Base-by-base conservation (phyloP, 2,888 invertebrate species). In the Temnothorax ravouxi region DNA sequence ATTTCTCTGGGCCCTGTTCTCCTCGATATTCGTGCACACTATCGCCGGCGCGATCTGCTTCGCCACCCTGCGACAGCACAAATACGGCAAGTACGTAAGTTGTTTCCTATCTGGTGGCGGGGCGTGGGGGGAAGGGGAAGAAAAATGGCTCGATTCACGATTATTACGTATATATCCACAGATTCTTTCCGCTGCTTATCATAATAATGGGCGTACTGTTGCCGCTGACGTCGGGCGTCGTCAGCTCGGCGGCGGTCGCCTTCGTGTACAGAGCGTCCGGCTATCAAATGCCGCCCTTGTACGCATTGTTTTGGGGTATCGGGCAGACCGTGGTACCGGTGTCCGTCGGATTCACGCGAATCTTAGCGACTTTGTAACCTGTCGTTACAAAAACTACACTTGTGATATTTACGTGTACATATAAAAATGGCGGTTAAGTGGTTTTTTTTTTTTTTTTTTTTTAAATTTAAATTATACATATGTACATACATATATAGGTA, bases 1-100 rank as follows among this genome's bases (percentile, higher is more conserved):
- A 94, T 99, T 99, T 95, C 96, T 99, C 93, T 99, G 99, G 99
- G 98, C 98, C 85, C 96, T 99, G 93, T 98, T 98, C 95, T 99
- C 99, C 18, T 99, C 99, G 74, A 96, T 99, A 93, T 97, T 99
- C 94, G 98, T 99, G 89, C 99, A 99, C 95, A 97, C 97, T 76
- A 97, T 98, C 94, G 99, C 99, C 83, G 98, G 98, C 79, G 95
- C 98, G 77, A 98, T 99, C 90, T 98, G 99, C 69, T 98, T 99
- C 94, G 97, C 97, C 87, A 98, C 98, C 71, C 96, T 99, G 91
- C 96, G 99, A 86, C 99, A 98, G 96, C 99, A 99, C 95, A 98
- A 98, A 95, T 98, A 98, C 95, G 99, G 99, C 87, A 96, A 96
- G 96, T 96, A 92, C 90, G 95, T 94, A 87, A 76, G 77, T 72